Percentiles rank a stretch among this genome's conserved stretches.
Evolutionary conservation across 2,113 vertebrate species (phyloP).

Genomic region (Balaenoptera acutorostrata): DNA sequence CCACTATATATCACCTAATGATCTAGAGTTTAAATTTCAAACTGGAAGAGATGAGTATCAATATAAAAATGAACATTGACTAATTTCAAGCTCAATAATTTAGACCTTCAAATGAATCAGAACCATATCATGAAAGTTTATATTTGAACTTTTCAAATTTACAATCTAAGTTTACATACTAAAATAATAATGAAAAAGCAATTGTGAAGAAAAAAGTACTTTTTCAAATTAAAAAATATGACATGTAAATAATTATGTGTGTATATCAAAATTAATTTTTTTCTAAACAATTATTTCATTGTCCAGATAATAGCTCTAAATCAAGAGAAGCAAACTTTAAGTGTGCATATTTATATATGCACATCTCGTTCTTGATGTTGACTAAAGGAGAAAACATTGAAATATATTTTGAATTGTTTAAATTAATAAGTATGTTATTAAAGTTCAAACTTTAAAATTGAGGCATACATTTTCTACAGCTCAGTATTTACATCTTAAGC

Average conservation of each 20-base stretch:
- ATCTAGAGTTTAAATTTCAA: neutral
- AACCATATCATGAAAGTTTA: neutral
- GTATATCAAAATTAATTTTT: neutral
- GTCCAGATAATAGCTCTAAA: neutral
- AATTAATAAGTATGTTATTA: neutral
- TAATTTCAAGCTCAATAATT: neutral
- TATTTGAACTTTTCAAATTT: neutral
- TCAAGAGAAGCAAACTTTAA: neutral
- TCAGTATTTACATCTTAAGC: neutral
- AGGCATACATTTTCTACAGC: neutral
- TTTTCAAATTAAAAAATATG: neutral
- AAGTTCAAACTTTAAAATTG: neutral
- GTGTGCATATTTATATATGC: neutral
- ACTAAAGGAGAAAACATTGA: neutral
- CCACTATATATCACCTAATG: neutral
- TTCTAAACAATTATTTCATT: neutral
- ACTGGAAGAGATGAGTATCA: neutral
- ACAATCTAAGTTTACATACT: neutral
- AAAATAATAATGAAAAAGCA: neutral
- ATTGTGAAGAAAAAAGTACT: neutral
- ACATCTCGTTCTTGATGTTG: neutral
- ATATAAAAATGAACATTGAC: neutral
- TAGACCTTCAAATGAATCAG: neutral
- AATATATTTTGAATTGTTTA: neutral
- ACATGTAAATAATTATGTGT: neutral